These are phyloP conservation scores for Holocentrus rufus DNA, from an alignment of 2,797 vertebrate genomes.

Conservation along the genomic window DNA sequence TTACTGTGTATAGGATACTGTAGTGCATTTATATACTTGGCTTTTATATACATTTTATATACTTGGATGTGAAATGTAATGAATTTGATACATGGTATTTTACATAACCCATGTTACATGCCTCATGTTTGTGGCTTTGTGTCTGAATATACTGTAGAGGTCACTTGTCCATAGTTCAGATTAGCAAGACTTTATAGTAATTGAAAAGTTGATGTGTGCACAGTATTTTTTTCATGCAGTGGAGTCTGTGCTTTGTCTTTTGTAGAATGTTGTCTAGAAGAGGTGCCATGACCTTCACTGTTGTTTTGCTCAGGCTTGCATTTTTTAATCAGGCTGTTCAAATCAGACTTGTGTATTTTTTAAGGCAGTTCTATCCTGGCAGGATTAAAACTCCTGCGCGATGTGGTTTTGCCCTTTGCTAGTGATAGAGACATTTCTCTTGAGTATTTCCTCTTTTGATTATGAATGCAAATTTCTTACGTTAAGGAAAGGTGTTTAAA, in stretches of 20 bases:
- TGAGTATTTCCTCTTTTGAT: constrained; percentile 45
- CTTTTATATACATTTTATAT: too few relatives aligned
- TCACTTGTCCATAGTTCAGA: neutral
- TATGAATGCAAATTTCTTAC: constrained; percentile 59
- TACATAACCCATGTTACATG: constrained; percentile 1
- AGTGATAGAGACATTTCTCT: constrained; percentile 40
- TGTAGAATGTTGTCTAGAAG: constrained; percentile 1
- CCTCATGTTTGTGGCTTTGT: neutral
- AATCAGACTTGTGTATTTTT: constrained; percentile 52
- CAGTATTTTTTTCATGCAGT: neutral
- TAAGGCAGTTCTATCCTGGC: constrained; percentile 43
- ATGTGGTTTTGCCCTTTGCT: constrained; percentile 36
- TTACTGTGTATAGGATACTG: too few relatives aligned
- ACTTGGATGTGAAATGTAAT: too few relatives aligned
- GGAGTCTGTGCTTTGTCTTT: constrained; percentile 21
- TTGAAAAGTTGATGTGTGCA: neutral
- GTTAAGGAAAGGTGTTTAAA: constrained; percentile 52
- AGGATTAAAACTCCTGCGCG: constrained; percentile 48
- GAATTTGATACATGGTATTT: constrained; percentile 7
- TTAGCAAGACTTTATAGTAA: neutral
- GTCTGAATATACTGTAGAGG: neutral
- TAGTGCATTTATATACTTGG: too few relatives aligned
- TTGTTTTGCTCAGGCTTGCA: constrained; percentile 40
- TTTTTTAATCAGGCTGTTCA: constrained; percentile 55
- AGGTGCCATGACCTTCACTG: constrained; percentile 42